Percentiles rank a stretch among this genome's conserved stretches.
phyloP scores from a whole-genome alignment of 2,888 invertebrate species.

The Ichneumoninae sp. region DNA sequence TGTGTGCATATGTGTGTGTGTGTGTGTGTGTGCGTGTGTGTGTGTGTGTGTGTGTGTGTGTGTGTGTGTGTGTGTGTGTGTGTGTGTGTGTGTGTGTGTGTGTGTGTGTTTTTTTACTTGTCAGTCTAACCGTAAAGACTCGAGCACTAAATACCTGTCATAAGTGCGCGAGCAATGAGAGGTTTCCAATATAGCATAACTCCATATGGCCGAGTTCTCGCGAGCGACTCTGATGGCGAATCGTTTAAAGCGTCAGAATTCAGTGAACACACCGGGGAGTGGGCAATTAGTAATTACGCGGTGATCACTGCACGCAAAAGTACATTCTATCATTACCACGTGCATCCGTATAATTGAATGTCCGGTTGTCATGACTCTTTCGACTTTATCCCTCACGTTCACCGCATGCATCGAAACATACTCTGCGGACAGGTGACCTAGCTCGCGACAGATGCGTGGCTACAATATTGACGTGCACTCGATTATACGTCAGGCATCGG shows the following conservation, averaged over 20 bases:
- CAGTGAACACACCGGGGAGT: constrained; percentile 44
- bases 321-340: constrained; percentile 62
- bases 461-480: constrained; percentile 49
- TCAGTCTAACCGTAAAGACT: constrained; percentile 46
- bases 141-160: constrained; percentile 58
- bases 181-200: constrained; percentile 37
- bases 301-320: constrained; percentile 63
- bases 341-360: constrained; percentile 66
- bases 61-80: neutral
- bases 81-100: neutral
- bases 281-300: constrained; percentile 65
- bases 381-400: constrained; percentile 27
- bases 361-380: constrained; percentile 60
- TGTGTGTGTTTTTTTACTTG: constrained; percentile 19
- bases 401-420: neutral
- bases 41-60: neutral
- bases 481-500: constrained; percentile 41
- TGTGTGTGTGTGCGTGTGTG: neutral
- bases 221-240: constrained; percentile 37
- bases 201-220: constrained; percentile 11
- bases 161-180: constrained; percentile 52
- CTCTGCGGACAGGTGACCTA: constrained; percentile 30
- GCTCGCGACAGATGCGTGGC: constrained; percentile 45
- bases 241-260: constrained; percentile 52
- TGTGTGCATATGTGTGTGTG: neutral